Evolutionary conservation across 1,140 invertebrate genomes (phyloP), one percentile per base, ranked within the genome.

Genomic region (Sesamia nonagrioides): DNA sequence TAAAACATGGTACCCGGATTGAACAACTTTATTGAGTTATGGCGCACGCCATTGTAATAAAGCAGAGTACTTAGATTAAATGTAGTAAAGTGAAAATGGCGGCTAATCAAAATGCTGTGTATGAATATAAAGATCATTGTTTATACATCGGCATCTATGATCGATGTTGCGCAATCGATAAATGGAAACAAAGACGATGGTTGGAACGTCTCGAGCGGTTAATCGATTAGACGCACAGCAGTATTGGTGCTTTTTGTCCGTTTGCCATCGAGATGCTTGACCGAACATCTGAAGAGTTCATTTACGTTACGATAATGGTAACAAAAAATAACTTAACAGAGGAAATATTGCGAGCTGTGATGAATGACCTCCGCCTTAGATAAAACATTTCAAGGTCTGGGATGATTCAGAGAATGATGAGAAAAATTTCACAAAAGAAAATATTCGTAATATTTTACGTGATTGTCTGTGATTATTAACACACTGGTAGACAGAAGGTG

Each of bases 101-200:
- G 11, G 45, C 40, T 42, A 18, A 37, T 60, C 52, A 45, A 73
- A 66, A 77, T 54, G 48, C 33, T 54, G 4, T 7, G 68, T 77
- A 52, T 66, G 35, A 56, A 77, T 27, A 77, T 68, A 77, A 77
- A 54, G 33, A 45, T 75, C 45, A 54, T 77, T 77, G 74, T 77
- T 77, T 77, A 68, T 66, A 54, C 68, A 66, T 77, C 27, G 37
- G 48, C 50, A 13, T 45, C 60, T 42, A 17, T 73, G 76, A 78
- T 73, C 77, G 76, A 56, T 79, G 76, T 75, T 81, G 66, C 74
- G 82, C 84, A 88, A 89, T 87, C 81, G 85, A 86, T 88, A 84
- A 85, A 88, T 88, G 77, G 83, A 85, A 84, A 77, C 83, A 80
- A 87, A 86, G 74, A 48, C 84, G 69, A 75, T 74, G 72, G 66